Conservation (phyloP, 2,888 invertebrate genomes). For the Melikaiella ostensackeni region DNA sequence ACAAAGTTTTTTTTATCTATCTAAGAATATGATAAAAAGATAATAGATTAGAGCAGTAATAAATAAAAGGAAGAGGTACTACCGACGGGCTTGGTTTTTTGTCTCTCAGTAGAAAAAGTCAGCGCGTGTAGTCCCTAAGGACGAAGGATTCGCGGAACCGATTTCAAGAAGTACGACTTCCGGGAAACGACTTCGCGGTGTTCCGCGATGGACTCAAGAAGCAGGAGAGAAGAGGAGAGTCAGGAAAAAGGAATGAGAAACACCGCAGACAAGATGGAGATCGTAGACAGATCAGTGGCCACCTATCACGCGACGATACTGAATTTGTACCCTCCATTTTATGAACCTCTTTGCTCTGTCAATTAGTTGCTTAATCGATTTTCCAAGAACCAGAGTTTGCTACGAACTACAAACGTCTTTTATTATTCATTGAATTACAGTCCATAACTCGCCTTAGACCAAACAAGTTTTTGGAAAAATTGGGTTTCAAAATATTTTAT, state of each 20-base stretch:
- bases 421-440: constrained; percentile 1
- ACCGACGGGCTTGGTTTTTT: not conserved
- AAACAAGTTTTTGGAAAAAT: not conserved
- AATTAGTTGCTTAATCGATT: constrained; percentile 61
- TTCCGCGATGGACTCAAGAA: constrained; percentile 42
- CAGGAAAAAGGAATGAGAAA: constrained; percentile 44
- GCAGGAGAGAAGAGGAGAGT: constrained; percentile 39
- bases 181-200: constrained; percentile 59
- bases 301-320: constrained; percentile 62
- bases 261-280: constrained; percentile 42
- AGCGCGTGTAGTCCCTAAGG: constrained; percentile 37
- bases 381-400: constrained; percentile 46
- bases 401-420: not conserved
- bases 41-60: not conserved
- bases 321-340: constrained; percentile 58
- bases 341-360: constrained; percentile 45
- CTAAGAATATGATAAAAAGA: not conserved
- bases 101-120: not conserved
- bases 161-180: constrained; percentile 62
- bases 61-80: not conserved
- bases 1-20: not conserved
- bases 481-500: not conserved
- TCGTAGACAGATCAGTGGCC: constrained; percentile 53
- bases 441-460: not conserved
- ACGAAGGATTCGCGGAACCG: constrained; percentile 56